A percentile compares a stretch with the other conserved stretches of the same genome.
These are phyloP conservation scores for Onchidella celtica DNA, from an alignment of 2,888 invertebrate species.

Conservation along the genomic window DNA sequence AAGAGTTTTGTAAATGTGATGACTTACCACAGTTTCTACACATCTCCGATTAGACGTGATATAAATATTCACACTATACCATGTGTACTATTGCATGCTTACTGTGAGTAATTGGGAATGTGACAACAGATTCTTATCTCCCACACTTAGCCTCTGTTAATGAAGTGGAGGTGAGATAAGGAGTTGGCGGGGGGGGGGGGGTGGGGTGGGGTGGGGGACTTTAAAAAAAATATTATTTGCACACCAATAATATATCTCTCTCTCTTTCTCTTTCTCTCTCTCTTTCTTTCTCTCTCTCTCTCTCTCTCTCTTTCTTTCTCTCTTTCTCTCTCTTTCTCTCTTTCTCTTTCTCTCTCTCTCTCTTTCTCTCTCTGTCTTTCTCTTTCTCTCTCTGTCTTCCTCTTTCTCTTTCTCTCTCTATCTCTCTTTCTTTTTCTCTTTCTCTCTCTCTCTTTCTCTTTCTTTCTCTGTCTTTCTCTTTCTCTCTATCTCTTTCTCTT, in stretches of 20 bases:
- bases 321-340: not conserved
- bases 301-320: not conserved
- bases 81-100: too few species aligned
- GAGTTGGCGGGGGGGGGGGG: too few species aligned
- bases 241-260: not conserved
- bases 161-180: too few species aligned
- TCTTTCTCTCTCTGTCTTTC: not conserved
- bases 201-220: too few species aligned
- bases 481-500: not conserved
- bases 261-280: not conserved
- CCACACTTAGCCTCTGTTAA: too few species aligned
- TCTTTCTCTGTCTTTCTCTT: slow-evolving; percentile 13
- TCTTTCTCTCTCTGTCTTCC: not conserved
- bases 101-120: too few species aligned
- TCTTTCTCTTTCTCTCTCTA: not conserved
- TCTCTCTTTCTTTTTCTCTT: not conserved
- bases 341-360: not conserved
- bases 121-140: too few species aligned
- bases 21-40: too few species aligned
- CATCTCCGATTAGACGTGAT: too few species aligned
- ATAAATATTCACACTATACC: too few species aligned
- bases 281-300: not conserved
- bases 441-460: not conserved
- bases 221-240: too few species aligned
- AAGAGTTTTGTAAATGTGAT: too few species aligned